Conservation (phyloP, 2,888 invertebrate species). For the Lobophora halterata region DNA sequence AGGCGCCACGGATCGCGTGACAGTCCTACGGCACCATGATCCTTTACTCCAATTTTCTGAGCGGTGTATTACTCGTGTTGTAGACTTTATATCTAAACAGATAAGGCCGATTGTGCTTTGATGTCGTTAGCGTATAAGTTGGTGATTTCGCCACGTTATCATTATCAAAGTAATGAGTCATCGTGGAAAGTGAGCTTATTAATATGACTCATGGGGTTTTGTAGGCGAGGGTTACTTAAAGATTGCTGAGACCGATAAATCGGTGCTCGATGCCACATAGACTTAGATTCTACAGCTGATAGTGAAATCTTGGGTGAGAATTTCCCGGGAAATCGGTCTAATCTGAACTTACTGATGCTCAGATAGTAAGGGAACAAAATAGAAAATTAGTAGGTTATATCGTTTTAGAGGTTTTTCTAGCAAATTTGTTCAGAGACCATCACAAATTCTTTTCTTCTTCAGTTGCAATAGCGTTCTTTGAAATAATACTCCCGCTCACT, state of each 20-base stretch:
- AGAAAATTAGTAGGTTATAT: too few relatives aligned
- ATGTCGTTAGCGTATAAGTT: constrained; percentile 14
- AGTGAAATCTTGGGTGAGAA: too few relatives aligned
- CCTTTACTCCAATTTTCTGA: constrained; percentile 33
- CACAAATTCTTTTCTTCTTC: too few relatives aligned
- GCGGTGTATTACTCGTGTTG: constrained; percentile 13
- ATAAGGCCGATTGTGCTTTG: constrained; percentile 38
- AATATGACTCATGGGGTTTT: constrained; percentile 55
- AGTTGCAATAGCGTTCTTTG: too few relatives aligned
- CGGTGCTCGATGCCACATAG: too few relatives aligned
- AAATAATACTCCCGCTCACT: too few relatives aligned
- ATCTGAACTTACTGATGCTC: too few relatives aligned
- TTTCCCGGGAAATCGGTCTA: too few relatives aligned
- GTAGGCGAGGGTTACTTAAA: constrained; percentile 30
- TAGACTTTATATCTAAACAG: constrained; percentile 23
- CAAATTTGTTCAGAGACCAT: too few relatives aligned
- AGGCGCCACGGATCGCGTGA: constrained; percentile 68
- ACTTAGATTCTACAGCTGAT: too few relatives aligned
- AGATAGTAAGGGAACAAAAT: too few relatives aligned
- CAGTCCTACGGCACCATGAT: constrained; percentile 43
- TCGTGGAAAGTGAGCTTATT: constrained; percentile 59
- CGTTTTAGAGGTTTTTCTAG: too few relatives aligned
- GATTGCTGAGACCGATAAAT: constrained; percentile 27
- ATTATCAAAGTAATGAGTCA: constrained; percentile 73
- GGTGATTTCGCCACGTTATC: constrained; percentile 45